Percentiles rank a stretch among this genome's conserved stretches.
Conservation (phyloP, 2,888 invertebrate genomes). For the Pterostichus niger region DNA sequence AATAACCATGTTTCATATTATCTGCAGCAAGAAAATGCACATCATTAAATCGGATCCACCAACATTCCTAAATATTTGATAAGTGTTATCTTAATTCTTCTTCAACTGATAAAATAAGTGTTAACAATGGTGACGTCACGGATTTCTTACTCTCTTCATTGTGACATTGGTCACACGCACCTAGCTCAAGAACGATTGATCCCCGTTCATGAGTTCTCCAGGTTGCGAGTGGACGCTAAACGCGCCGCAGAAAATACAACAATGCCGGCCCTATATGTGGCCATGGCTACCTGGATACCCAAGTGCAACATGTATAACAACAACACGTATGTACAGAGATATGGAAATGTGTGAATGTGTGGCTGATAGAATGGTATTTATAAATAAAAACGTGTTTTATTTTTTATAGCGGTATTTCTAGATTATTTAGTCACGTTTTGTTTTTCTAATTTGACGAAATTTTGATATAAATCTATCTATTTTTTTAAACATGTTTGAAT, state of each 20-base stretch:
- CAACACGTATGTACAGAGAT: conserved; percentile 57
- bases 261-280: conserved; percentile 85
- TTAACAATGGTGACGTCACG: conserved; percentile 81
- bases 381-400: conserved; percentile 13
- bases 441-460: neutral
- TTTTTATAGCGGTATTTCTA: conserved; percentile 19
- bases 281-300: conserved; percentile 87
- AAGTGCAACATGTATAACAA: conserved; percentile 79
- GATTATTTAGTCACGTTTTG: conserved; percentile 36
- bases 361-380: conserved; percentile 22
- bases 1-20: conserved; percentile 20
- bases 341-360: conserved; percentile 24
- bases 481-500: too few relatives aligned
- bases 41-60: neutral
- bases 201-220: conserved; percentile 82
- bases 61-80: neutral
- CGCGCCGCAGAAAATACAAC: conserved; percentile 79
- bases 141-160: conserved; percentile 82
- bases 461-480: too few relatives aligned
- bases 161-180: conserved; percentile 79
- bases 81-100: neutral
- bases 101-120: conserved; percentile 27
- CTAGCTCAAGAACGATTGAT: conserved; percentile 75
- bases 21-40: conserved; percentile 43
- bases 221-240: conserved; percentile 79